These are phyloP conservation scores for Babylonia areolata DNA, from an alignment of 1,140 invertebrate genomes.

Conservation along the genomic window DNA sequence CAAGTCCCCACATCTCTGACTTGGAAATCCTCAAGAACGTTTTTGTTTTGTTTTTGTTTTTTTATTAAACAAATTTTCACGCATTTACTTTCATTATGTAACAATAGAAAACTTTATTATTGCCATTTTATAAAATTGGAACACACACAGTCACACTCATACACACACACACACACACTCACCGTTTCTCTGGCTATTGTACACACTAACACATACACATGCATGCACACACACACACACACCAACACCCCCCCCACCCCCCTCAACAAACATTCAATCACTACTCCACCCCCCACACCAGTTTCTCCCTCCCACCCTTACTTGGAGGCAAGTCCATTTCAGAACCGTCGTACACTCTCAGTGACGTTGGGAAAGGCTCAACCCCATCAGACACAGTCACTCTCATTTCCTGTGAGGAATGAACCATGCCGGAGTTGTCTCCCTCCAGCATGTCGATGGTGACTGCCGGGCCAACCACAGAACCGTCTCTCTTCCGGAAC, in stretches of 20 bases:
- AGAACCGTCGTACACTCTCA: slow-evolving; percentile 59
- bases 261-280: neutral
- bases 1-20: no score
- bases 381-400: slow-evolving; percentile 54
- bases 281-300: neutral
- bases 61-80: no score
- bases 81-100: no score
- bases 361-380: slow-evolving; percentile 60
- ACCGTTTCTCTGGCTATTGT: no score
- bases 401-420: slow-evolving; percentile 54
- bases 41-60: no score
- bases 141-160: no score
- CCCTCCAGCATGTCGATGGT: slow-evolving; percentile 59
- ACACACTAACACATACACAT: neutral
- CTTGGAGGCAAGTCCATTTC: slow-evolving; percentile 56
- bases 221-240: neutral
- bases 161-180: no score
- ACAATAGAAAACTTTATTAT: no score
- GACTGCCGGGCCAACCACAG: slow-evolving; percentile 39
- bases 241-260: no score
- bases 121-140: no score
- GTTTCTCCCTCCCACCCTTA: slow-evolving; percentile 36
- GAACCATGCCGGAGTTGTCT: slow-evolving; percentile 63
- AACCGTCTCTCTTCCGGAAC: slow-evolving; percentile 43
- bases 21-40: no score